These are phyloP conservation scores for Prionailurus bengalensis DNA, from an alignment of 2,113 vertebrate species.

Conservation along the genomic window DNA sequence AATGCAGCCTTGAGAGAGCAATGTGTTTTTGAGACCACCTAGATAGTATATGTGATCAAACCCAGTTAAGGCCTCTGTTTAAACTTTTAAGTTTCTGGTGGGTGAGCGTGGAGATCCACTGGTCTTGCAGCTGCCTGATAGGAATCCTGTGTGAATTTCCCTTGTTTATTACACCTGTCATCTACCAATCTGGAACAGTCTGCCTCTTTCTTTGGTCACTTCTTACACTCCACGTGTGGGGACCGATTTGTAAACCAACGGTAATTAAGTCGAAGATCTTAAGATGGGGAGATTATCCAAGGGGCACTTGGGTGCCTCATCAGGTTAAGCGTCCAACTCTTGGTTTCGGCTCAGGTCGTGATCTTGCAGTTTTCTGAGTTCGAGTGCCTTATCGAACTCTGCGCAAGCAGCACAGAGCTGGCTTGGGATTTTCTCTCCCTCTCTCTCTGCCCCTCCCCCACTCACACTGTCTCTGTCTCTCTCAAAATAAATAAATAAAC, in stretches of 20 bases:
- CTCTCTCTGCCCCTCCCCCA: too few species aligned
- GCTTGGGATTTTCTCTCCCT: too few species aligned
- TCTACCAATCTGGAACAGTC: background rate
- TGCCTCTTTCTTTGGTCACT: background rate
- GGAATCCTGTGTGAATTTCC: background rate
- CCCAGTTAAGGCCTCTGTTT: background rate
- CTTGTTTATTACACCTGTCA: background rate
- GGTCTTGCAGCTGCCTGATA: background rate
- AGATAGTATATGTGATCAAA: background rate
- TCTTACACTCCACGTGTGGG: background rate
- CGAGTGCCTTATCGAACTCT: too few species aligned
- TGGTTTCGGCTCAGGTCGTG: too few species aligned
- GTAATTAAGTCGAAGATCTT: background rate
- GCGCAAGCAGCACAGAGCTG: too few species aligned
- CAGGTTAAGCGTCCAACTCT: too few species aligned
- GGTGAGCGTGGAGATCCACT: background rate
- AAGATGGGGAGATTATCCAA: background rate
- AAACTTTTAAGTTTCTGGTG: background rate
- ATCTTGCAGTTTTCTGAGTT: too few species aligned
- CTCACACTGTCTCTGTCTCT: too few species aligned
- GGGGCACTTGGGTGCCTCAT: too few species aligned
- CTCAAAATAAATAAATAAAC: too few species aligned
- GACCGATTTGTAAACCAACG: background rate
- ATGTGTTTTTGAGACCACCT: background rate
- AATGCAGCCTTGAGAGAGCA: background rate